phyloP scores from a whole-genome alignment of 2,113 vertebrate genomes.

The Tragelaphus strepsiceros region DNA sequence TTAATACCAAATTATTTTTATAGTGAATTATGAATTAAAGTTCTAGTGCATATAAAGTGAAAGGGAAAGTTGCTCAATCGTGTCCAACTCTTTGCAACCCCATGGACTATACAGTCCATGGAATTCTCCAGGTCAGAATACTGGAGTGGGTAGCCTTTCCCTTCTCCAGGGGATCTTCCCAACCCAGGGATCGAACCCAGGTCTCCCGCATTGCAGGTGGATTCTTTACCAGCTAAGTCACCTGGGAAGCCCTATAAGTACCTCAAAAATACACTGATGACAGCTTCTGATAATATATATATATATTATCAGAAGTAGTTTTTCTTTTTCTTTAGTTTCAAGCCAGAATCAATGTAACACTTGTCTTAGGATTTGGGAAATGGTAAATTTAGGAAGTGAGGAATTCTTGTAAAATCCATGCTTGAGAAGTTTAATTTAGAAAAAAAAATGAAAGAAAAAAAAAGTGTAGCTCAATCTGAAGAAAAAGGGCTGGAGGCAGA shows the following conservation, averaged over 20 bases:
- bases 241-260: not conserved
- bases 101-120: too few relatives aligned
- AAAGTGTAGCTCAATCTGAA: not conserved
- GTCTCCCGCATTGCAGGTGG: too few relatives aligned
- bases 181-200: too few relatives aligned
- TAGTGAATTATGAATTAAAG: not conserved
- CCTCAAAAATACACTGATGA: not conserved
- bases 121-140: too few relatives aligned
- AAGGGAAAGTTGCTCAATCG: too few relatives aligned
- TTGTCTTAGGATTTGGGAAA: not conserved
- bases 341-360: not conserved
- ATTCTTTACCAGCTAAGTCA: too few relatives aligned
- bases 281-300: not conserved
- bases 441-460: not conserved
- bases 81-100: too few relatives aligned
- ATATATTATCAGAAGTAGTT: not conserved
- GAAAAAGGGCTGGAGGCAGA: not conserved
- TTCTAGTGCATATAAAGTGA: not conserved
- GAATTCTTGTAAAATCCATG: not conserved
- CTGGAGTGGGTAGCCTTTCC: too few relatives aligned
- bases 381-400: not conserved
- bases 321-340: not conserved
- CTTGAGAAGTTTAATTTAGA: not conserved
- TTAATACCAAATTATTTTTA: conserved; percentile 1
- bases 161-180: too few relatives aligned